Evolutionary conservation across 2,888 invertebrate genomes (phyloP).

Genomic region (Villa cingulata): DNA sequence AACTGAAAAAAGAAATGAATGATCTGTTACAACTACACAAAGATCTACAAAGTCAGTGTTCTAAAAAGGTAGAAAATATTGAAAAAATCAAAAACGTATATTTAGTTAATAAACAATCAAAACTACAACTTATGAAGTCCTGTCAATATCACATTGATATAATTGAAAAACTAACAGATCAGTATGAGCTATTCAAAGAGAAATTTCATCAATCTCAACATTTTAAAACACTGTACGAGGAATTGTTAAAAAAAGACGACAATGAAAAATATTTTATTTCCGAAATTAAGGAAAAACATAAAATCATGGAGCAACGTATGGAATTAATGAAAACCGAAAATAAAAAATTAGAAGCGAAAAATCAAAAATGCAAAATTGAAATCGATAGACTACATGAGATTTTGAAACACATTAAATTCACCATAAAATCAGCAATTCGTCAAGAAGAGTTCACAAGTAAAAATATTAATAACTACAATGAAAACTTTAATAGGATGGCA

Average conservation of each 20-base stretch:
- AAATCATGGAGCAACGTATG: background rate
- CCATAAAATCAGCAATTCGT: background rate
- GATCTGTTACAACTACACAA: background rate
- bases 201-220: background rate
- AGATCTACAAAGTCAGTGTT: background rate
- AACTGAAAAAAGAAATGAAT: background rate
- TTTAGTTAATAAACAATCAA: background rate
- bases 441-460: background rate
- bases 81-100: background rate
- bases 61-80: background rate
- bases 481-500: background rate
- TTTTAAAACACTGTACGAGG: background rate
- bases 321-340: background rate
- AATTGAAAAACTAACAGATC: background rate
- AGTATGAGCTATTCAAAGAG: background rate
- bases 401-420: background rate
- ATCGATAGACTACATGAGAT: background rate
- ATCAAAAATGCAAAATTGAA: background rate
- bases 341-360: background rate
- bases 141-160: background rate
- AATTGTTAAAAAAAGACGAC: background rate
- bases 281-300: background rate
- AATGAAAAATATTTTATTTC: too few species aligned
- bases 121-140: background rate
- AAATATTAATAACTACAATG: too few species aligned